Percentiles rank a stretch among this genome's conserved stretches.
These are phyloP conservation scores for Pseudanteris insignis DNA, from an alignment of 2,888 invertebrate genomes.

Conservation along the genomic window DNA sequence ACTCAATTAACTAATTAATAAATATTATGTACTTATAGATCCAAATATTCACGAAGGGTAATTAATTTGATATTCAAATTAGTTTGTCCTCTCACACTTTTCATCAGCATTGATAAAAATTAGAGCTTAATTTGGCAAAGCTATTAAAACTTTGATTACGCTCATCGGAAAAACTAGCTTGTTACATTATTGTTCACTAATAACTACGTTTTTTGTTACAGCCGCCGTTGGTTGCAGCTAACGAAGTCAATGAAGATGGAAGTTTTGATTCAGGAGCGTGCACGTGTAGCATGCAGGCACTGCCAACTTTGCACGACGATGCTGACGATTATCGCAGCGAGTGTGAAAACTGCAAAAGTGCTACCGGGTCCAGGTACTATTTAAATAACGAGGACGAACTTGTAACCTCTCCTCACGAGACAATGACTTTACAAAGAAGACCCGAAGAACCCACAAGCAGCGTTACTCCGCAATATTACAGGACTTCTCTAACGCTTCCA, in stretches of 20 bases:
- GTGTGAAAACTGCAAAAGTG: constrained; percentile 86
- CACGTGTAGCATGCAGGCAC: constrained; percentile 63
- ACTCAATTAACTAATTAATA: too few species aligned
- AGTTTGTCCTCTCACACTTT: too few species aligned
- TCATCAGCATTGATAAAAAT: too few species aligned
- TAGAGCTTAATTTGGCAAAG: too few species aligned
- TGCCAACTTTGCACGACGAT: constrained; percentile 67
- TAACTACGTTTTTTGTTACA: constrained; percentile 27
- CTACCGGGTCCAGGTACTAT: constrained; percentile 75
- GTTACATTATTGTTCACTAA: too few species aligned
- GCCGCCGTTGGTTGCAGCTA: constrained; percentile 59
- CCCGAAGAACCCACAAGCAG: constrained; percentile 67
- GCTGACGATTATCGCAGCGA: constrained; percentile 83
- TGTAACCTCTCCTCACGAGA: constrained; percentile 71
- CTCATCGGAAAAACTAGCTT: too few species aligned
- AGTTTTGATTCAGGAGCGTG: constrained; percentile 64
- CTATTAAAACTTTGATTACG: too few species aligned
- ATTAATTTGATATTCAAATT: too few species aligned
- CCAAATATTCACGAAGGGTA: too few species aligned
- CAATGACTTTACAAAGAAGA: constrained; percentile 75
- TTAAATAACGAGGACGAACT: constrained; percentile 71
- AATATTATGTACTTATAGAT: too few species aligned
- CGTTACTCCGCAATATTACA: constrained; percentile 70
- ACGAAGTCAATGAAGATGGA: constrained; percentile 62
- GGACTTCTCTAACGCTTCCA: constrained; percentile 74